Evolutionary conservation across 2,113 vertebrate species (phyloP).

Genomic region (Motacilla alba): DNA sequence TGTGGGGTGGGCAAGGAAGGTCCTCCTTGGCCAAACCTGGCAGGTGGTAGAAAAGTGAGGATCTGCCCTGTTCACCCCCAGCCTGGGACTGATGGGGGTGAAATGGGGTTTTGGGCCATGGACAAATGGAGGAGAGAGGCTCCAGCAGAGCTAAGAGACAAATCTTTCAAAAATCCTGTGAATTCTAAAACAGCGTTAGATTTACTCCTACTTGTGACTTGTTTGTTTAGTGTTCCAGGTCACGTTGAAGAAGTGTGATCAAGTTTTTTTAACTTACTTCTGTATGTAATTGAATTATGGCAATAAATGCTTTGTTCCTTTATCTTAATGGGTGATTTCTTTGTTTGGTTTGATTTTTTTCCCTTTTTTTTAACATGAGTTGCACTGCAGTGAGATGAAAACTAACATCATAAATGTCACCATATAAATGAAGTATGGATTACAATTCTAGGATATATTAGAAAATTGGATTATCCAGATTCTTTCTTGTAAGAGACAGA

Average conservation of each 20-base stretch:
- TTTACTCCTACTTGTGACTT: not conserved
- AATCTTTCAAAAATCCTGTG: not conserved
- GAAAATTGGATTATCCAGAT: not conserved
- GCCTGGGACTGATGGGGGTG: not conserved
- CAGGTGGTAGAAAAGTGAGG: fast-evolving
- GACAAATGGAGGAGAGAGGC: not conserved
- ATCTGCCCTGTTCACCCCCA: not conserved
- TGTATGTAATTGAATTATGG: not conserved
- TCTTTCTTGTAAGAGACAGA: not conserved
- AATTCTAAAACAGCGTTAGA: not conserved
- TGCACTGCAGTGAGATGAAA: not conserved
- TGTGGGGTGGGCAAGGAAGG: not conserved
- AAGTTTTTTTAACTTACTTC: not conserved
- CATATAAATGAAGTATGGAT: not conserved
- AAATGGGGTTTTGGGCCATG: not conserved
- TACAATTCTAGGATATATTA: not conserved
- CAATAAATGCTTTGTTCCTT: not conserved
- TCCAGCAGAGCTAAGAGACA: not conserved
- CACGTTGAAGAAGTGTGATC: not conserved
- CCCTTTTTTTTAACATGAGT: not conserved
- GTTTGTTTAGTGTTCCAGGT: not conserved
- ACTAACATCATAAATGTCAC: not conserved
- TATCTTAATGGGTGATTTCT: not conserved
- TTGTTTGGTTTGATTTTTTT: not conserved
- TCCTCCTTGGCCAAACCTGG: not conserved